A percentile compares a stretch with the other conserved stretches of the same genome.
Conservation (phyloP, 2,888 invertebrate species). For the Metopia argyrocephala region DNA sequence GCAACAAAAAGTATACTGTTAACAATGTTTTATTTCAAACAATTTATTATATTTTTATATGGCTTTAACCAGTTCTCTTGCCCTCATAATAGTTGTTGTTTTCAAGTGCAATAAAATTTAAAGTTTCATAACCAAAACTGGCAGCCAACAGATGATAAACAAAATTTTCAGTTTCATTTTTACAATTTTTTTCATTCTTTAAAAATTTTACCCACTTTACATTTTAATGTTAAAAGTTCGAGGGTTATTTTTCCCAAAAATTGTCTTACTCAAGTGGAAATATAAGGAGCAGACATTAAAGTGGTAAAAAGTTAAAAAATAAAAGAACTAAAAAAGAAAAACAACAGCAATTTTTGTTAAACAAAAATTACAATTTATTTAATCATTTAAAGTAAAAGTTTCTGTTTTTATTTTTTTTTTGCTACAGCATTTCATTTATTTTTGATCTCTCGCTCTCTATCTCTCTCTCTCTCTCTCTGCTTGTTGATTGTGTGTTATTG, state of each 20-base stretch:
- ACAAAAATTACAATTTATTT: slow-evolving; percentile 47
- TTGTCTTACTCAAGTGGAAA: slow-evolving; percentile 8
- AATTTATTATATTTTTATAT: no score
- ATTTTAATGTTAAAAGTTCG: slow-evolving; percentile 30
- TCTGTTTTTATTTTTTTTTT: slow-evolving; percentile 10
- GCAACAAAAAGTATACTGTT: no score
- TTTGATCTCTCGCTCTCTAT: slow-evolving; percentile 21
- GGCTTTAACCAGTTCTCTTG: no score
- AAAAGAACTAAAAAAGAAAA: neutral
- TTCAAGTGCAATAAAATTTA: neutral
- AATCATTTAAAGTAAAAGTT: slow-evolving; percentile 50
- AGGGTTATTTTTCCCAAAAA: neutral
- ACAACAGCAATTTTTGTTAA: slow-evolving; percentile 24
- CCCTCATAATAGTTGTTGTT: neutral
- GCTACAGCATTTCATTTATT: neutral
- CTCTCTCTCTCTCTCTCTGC: slow-evolving; percentile 19
- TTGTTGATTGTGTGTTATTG: no score
- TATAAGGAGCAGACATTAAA: neutral
- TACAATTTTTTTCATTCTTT: neutral
- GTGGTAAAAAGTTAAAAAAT: neutral
- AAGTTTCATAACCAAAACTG: neutral
- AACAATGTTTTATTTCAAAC: no score
- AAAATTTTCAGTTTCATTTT: neutral
- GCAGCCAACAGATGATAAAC: slow-evolving; percentile 19
- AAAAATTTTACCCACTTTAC: slow-evolving; percentile 42